Evolutionary conservation across 2,888 invertebrate species (phyloP).

Genomic region (Pachycephus smyrnensis): DNA sequence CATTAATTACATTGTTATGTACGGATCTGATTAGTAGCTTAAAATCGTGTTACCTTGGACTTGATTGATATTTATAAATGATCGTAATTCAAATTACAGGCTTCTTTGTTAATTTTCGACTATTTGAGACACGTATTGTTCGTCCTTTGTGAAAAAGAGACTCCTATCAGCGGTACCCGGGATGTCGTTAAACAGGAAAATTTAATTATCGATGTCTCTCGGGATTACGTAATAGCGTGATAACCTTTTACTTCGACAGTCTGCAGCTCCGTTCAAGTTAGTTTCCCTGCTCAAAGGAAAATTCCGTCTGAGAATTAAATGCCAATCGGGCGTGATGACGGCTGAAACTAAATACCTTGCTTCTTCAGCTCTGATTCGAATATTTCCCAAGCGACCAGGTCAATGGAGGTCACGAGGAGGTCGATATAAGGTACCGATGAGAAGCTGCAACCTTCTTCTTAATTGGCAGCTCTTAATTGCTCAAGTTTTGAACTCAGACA

Average conservation of each 20-base stretch:
- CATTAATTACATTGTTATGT: not conserved
- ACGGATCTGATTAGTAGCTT: not conserved
- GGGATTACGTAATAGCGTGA: not conserved
- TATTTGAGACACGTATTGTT: too few species aligned
- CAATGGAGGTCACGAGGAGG: not conserved
- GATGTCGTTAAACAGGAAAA: not conserved
- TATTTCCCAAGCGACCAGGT: not conserved
- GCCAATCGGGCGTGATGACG: slow-evolving; percentile 53
- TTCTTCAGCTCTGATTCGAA: not conserved
- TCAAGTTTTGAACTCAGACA: not conserved
- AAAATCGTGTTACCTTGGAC: not conserved
- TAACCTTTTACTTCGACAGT: not conserved
- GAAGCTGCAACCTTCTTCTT: too few species aligned
- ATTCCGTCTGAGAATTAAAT: slow-evolving; percentile 58
- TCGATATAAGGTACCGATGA: too few species aligned
- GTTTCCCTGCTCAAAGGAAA: slow-evolving; percentile 41
- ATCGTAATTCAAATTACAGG: too few species aligned
- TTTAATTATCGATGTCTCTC: not conserved
- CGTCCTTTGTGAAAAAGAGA: too few species aligned
- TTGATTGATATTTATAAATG: too few species aligned
- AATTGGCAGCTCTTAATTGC: not conserved
- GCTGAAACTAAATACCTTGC: not conserved
- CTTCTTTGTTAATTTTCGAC: too few species aligned
- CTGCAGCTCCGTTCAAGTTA: not conserved
- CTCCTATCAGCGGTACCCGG: not conserved